phyloP scores from a whole-genome alignment of 1,140 invertebrate genomes.

The Aporrectodea caliginosa region DNA sequence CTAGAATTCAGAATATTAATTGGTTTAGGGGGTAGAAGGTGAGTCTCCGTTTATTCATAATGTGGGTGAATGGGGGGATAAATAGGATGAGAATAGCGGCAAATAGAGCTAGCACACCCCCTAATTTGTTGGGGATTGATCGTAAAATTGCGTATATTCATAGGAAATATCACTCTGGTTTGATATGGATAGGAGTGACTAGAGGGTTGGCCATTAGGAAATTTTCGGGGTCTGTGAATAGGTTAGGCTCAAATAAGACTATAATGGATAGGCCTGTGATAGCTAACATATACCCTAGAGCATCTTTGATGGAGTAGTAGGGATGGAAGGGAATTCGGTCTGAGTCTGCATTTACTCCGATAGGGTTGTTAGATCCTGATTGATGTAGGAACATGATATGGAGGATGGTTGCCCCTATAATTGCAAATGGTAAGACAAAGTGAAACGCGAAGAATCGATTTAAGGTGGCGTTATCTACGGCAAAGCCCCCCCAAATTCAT shows the following conservation, averaged over 20 bases:
- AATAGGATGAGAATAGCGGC: slow-evolving; percentile 12
- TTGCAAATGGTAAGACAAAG: slow-evolving; percentile 67
- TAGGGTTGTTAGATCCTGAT: slow-evolving; percentile 62
- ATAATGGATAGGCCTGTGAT: slow-evolving; percentile 54
- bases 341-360: slow-evolving; percentile 61
- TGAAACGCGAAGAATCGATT: slow-evolving; percentile 70
- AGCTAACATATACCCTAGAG: slow-evolving; percentile 44
- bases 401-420: slow-evolving; percentile 47
- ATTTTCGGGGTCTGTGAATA: slow-evolving; percentile 66
- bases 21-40: background rate
- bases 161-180: slow-evolving; percentile 73
- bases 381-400: slow-evolving; percentile 60
- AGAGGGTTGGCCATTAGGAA: slow-evolving; percentile 67
- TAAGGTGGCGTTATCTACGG: slow-evolving; percentile 66
- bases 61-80: background rate
- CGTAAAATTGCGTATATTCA: slow-evolving; percentile 72
- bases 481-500: slow-evolving; percentile 68
- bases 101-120: slow-evolving; percentile 64
- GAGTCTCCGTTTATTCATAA: background rate
- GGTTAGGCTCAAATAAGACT: slow-evolving; percentile 57
- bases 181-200: slow-evolving; percentile 67
- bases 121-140: slow-evolving; percentile 70
- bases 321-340: slow-evolving; percentile 64
- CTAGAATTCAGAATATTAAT: background rate
- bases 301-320: slow-evolving; percentile 48